A percentile compares a stretch with the other conserved stretches of the same genome.
Conservation (phyloP, 35 echinoderm and acorn worm genomes). For the Apostichopus japonicus region DNA sequence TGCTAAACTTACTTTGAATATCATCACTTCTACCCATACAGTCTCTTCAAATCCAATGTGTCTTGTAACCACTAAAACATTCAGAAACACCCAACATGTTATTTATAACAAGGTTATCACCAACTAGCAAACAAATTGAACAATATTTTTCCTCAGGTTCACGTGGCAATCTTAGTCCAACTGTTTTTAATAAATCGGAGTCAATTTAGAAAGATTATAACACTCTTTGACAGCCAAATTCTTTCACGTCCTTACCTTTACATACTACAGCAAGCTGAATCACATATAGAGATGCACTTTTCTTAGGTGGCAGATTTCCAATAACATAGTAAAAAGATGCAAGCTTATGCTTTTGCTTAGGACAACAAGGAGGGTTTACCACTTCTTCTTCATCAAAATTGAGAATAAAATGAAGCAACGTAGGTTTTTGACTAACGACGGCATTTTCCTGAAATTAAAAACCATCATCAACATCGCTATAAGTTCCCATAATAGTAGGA, state of each 20-base stretch:
- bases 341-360: conserved; percentile 48
- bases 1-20: conserved; percentile 29
- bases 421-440: too few relatives aligned
- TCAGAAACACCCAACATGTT: too few relatives aligned
- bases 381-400: too few relatives aligned
- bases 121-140: conserved; percentile 37
- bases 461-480: conserved; percentile 17
- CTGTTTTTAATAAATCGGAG: conserved; percentile 1
- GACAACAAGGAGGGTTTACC: too few relatives aligned
- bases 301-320: too few relatives aligned
- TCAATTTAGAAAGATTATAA: conserved; percentile 31
- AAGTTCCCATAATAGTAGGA: background rate
- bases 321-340: conserved; percentile 55
- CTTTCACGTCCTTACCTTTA: conserved; percentile 33
- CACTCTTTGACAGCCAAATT: background rate
- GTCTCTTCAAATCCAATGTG: conserved; percentile 47
- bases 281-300: background rate
- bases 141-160: conserved; percentile 10
- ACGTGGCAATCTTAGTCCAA: conserved; percentile 5
- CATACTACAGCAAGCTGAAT: conserved; percentile 2
- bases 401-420: too few relatives aligned
- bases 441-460: too few relatives aligned
- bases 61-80: conserved; percentile 18
- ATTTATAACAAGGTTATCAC: too few relatives aligned
- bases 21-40: conserved; percentile 25